Conservation (phyloP, 2,888 invertebrate genomes). For the Anagyrus pseudococci region DNA sequence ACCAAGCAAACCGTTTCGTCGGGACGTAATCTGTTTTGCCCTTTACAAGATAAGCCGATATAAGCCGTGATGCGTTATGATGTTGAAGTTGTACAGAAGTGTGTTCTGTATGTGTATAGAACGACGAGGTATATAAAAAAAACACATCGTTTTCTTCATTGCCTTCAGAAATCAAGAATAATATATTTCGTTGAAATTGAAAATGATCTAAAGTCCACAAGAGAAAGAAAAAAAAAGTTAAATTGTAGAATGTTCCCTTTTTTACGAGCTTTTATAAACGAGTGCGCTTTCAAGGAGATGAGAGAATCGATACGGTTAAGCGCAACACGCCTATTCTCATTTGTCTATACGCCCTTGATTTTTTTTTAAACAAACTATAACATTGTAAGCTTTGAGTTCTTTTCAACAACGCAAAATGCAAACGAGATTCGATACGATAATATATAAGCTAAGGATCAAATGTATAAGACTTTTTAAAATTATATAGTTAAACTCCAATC, state of each 20-base stretch:
- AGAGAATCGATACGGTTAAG: slow-evolving; percentile 20
- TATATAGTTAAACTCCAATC: neutral
- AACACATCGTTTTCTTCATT: slow-evolving; percentile 29
- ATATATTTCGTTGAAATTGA: slow-evolving; percentile 30
- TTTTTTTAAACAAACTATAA: neutral
- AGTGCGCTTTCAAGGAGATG: slow-evolving; percentile 19
- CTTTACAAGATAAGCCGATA: neutral
- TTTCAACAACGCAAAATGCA: neutral
- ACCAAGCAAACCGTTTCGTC: slow-evolving; percentile 7
- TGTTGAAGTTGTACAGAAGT: slow-evolving; percentile 25
- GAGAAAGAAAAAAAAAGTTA: slow-evolving; percentile 18
- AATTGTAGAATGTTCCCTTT: slow-evolving; percentile 31
- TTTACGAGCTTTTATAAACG: slow-evolving; percentile 33
- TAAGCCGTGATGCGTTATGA: slow-evolving; percentile 9
- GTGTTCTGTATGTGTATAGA: slow-evolving; percentile 17
- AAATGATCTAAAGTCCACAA: slow-evolving; percentile 1
- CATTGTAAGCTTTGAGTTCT: no score
- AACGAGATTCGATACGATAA: neutral
- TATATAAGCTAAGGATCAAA: neutral
- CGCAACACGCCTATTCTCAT: slow-evolving; percentile 1
- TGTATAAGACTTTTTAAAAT: neutral
- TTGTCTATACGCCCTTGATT: neutral
- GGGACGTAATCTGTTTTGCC: slow-evolving; percentile 18
- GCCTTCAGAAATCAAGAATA: slow-evolving; percentile 22
- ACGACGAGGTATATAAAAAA: slow-evolving; percentile 6